Percentiles rank a stretch among this genome's conserved stretches.
Conservation (phyloP, 2,113 vertebrate genomes). For the Pavo muticus region DNA sequence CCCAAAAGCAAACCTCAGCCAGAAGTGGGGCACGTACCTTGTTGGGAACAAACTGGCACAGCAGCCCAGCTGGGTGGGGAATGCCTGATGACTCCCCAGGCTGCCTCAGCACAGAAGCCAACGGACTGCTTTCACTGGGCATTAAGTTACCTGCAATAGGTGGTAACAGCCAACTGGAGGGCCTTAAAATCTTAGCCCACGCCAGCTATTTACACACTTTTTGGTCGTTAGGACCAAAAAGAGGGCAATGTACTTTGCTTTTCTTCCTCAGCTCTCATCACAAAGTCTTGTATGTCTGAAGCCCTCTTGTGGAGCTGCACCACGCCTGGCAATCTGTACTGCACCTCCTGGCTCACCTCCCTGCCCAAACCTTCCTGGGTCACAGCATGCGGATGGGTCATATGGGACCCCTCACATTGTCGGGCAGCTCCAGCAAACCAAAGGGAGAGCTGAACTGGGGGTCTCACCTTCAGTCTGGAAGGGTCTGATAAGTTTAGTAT, state of each 20-base stretch:
- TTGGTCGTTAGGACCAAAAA: background rate
- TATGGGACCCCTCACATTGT: background rate
- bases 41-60: background rate
- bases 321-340: accelerated
- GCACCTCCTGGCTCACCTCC: background rate
- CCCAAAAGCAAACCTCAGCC: background rate
- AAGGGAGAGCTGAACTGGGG: background rate
- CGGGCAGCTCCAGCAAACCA: background rate
- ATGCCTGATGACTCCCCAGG: background rate
- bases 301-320: background rate
- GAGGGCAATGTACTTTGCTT: constrained; percentile 1
- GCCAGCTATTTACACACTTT: background rate
- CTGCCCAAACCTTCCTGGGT: background rate
- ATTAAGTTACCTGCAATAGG: background rate
- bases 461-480: background rate
- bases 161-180: constrained; percentile 13
- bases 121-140: background rate
- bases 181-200: background rate
- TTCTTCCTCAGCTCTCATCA: background rate
- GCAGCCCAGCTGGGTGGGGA: background rate
- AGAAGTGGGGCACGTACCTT: background rate
- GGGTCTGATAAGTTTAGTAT: background rate
- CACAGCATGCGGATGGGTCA: background rate
- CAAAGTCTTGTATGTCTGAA: background rate
- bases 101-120: constrained; percentile 26